Percentiles rank a stretch among this genome's conserved stretches.
These are phyloP conservation scores for Xylota sylvarum DNA, from an alignment of 2,888 invertebrate species.

Conservation along the genomic window DNA sequence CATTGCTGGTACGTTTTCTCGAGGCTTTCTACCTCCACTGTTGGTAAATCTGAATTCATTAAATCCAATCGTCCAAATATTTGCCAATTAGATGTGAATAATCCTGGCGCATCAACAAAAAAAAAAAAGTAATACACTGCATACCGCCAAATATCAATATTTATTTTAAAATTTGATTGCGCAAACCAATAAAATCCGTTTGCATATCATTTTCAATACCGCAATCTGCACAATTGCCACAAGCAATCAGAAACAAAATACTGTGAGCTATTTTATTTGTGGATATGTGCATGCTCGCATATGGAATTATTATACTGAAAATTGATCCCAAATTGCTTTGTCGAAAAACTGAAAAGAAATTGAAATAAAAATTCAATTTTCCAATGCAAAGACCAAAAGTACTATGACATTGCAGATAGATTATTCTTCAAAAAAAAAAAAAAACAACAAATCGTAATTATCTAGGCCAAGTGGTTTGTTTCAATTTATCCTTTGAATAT, in stretches of 20 bases:
- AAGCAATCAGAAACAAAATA: constrained; percentile 29
- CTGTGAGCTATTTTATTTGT: not conserved
- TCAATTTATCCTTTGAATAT: not conserved
- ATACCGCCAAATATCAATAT: constrained; percentile 6
- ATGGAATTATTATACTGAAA: not conserved
- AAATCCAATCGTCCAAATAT: not conserved
- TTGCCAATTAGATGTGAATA: constrained; percentile 7
- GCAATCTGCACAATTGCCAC: constrained; percentile 35
- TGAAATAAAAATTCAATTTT: constrained; percentile 3
- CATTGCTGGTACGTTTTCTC: too few relatives aligned
- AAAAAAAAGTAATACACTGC: not conserved
- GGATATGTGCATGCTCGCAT: not conserved
- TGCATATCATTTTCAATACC: constrained; percentile 40
- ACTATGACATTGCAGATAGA: not conserved
- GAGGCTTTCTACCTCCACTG: not conserved
- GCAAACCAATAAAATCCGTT: constrained; percentile 23
- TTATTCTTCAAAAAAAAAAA: not conserved
- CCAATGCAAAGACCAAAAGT: not conserved
- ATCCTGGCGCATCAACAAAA: not conserved
- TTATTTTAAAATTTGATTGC: constrained; percentile 36
- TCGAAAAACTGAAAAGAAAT: constrained; percentile 9
- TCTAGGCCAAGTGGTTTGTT: not conserved
- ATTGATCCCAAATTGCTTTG: constrained; percentile 10
- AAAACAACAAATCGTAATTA: not conserved
- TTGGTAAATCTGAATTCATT: not conserved